phyloP scores from a whole-genome alignment of 2,888 invertebrate genomes.

The Diadegma fenestrale region DNA sequence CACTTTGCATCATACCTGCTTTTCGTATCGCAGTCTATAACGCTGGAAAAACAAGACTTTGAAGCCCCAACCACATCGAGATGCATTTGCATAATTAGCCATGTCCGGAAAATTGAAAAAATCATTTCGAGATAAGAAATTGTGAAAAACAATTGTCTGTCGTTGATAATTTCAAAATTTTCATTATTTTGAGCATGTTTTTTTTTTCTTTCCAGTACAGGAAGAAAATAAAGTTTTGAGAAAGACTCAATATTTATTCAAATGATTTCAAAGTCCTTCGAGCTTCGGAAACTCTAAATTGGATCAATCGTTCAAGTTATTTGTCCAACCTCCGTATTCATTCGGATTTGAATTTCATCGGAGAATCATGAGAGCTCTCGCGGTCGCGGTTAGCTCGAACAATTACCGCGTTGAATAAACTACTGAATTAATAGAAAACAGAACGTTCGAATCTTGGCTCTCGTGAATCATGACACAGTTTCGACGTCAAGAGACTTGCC shows the following conservation, averaged over 20 bases:
- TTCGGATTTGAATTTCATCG: background rate
- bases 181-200: too few species aligned
- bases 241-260: too few species aligned
- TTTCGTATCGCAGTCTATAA: constrained; percentile 13
- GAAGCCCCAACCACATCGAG: constrained; percentile 5
- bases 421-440: background rate
- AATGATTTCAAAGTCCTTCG: background rate
- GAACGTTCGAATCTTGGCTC: background rate
- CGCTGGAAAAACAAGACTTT: background rate
- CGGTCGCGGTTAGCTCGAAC: background rate
- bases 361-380: background rate
- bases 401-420: background rate
- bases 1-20: constrained; percentile 47
- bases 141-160: background rate
- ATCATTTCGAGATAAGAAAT: background rate
- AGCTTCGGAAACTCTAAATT: background rate
- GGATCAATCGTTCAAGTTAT: background rate
- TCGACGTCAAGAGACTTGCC: background rate
- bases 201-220: too few species aligned
- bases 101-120: constrained; percentile 12
- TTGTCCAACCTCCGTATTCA: background rate
- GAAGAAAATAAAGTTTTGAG: too few species aligned
- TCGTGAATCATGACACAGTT: background rate
- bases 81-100: constrained; percentile 43
- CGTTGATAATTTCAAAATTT: too few species aligned